Percentiles rank a stretch among this genome's conserved stretches.
Evolutionary conservation across 2,888 invertebrate genomes (phyloP).

Genomic region (Tolmerus cingulatus): DNA sequence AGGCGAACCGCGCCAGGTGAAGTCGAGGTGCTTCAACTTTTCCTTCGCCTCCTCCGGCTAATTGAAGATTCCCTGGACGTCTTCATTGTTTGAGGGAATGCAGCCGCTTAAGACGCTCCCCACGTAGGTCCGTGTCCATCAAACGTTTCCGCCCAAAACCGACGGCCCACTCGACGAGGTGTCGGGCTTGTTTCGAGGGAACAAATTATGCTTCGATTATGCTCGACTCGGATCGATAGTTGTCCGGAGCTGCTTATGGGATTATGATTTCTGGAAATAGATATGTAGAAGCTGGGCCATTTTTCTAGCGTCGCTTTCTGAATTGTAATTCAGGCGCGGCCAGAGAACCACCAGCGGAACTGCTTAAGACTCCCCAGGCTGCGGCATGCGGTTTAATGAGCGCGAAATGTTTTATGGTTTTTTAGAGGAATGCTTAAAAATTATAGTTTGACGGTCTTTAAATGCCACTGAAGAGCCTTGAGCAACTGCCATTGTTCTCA

Average conservation of each 20-base stretch:
- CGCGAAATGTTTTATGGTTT: background rate
- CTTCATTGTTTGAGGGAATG: background rate
- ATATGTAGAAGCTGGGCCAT: background rate
- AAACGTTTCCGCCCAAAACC: conserved; percentile 32
- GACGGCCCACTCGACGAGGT: background rate
- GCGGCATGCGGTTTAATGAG: background rate
- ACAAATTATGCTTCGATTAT: background rate
- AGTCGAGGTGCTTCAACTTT: conserved; percentile 20
- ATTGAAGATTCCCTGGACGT: conserved; percentile 20
- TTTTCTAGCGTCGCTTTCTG: background rate
- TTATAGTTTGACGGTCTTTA: background rate
- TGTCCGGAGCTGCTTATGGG: background rate
- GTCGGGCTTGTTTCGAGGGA: background rate
- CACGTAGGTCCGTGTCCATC: conserved; percentile 42
- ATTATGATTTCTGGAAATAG: background rate
- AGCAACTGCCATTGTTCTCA: background rate
- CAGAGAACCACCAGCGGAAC: background rate
- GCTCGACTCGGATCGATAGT: background rate
- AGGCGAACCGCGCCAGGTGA: background rate
- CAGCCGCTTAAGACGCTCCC: conserved; percentile 6
- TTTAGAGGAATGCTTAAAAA: background rate
- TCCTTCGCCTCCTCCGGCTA: background rate
- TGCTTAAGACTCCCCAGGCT: background rate
- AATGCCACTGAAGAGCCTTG: background rate
- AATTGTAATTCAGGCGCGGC: background rate